A percentile compares a stretch with the other conserved stretches of the same genome.
phyloP scores from a whole-genome alignment of 1,140 invertebrate species.

The Leptinotarsa texana region DNA sequence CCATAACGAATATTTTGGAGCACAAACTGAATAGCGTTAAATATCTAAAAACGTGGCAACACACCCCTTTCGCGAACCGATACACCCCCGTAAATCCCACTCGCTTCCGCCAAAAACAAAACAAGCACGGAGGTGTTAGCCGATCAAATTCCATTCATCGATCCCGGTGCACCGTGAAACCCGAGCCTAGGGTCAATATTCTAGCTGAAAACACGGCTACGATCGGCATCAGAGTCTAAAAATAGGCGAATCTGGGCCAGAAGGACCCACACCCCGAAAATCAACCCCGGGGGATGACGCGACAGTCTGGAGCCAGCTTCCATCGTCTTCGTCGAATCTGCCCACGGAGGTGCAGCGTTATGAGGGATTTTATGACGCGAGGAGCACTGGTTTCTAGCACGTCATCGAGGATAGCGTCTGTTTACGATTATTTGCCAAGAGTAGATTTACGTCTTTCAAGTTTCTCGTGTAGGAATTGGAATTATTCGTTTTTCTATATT shows the following conservation, averaged over 20 bases:
- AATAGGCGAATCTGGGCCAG: slow-evolving; percentile 21
- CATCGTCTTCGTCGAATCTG: not conserved
- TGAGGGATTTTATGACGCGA: not conserved
- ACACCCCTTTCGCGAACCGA: not conserved
- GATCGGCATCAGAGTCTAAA: slow-evolving; percentile 21
- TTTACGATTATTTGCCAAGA: too few relatives aligned
- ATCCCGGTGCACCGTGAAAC: slow-evolving; percentile 1
- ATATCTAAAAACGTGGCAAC: not conserved
- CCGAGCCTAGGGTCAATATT: slow-evolving; percentile 20
- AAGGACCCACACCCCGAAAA: slow-evolving; percentile 20
- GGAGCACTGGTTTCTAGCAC: not conserved
- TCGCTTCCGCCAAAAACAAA: too few relatives aligned
- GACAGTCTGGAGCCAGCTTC: slow-evolving; percentile 20
- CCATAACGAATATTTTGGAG: not conserved
- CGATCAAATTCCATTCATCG: not conserved
- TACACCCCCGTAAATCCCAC: not conserved
- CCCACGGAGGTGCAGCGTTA: not conserved
- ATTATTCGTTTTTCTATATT: too few relatives aligned
- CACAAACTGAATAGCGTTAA: not conserved
- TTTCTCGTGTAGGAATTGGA: too few relatives aligned
- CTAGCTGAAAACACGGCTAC: slow-evolving; percentile 19
- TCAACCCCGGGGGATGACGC: slow-evolving; percentile 19
- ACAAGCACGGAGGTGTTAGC: too few relatives aligned
- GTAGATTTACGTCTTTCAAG: too few relatives aligned
- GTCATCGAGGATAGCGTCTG: not conserved